Evolutionary conservation across 2,113 vertebrate genomes (phyloP), one percentile per base, ranked within the genome.

Genomic region (Pongo abelii): DNA sequence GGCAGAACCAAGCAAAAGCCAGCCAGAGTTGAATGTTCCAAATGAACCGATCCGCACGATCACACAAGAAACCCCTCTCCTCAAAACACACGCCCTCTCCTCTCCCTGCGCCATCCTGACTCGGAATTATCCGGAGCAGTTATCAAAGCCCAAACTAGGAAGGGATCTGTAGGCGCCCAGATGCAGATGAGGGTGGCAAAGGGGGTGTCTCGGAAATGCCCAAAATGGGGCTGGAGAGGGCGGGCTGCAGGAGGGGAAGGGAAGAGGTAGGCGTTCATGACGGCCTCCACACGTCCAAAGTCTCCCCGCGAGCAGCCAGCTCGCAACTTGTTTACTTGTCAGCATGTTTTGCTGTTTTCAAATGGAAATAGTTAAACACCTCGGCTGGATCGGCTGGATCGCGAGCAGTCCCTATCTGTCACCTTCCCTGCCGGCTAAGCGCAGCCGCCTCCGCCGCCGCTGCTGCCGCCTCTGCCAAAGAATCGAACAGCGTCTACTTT

Each of bases 321-420:
- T 97, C 84, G 32, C 92, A 98, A 98, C 98, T 98, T 98, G 98
- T 97, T 98, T 97, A 96, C 96, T 97, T 89, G 92, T 91, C 92
- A 61, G 81, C 69, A 3, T 79, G 94, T 64, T 75, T 43, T 27
- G 80, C 97, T 74, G 78, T 79, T 89, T 92, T 78, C 87, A 96
- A 89, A 96, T 97, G 95, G 98, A 96, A 98, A 97, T 38, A 97
- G 97, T 98, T 96, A 97, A 97, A 75, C 96, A n/a, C 92, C 94
- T 92, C 74, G 64, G 95, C 95, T n/a, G 85, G 94, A 94, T 92
- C 74, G 64, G 95, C 95, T n/a, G 85, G 94, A 94, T 96, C 80
- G 6, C 35, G 43, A 94, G 93, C 98, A 93, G 98, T 96, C 92
- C 84, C 98, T 85, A 95, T 97, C 97, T 96, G 98, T 96, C 98